Evolutionary conservation across 2,888 invertebrate genomes (phyloP), one percentile per base, ranked within the genome.

Genomic region (Prostheceraeus crozeri): DNA sequence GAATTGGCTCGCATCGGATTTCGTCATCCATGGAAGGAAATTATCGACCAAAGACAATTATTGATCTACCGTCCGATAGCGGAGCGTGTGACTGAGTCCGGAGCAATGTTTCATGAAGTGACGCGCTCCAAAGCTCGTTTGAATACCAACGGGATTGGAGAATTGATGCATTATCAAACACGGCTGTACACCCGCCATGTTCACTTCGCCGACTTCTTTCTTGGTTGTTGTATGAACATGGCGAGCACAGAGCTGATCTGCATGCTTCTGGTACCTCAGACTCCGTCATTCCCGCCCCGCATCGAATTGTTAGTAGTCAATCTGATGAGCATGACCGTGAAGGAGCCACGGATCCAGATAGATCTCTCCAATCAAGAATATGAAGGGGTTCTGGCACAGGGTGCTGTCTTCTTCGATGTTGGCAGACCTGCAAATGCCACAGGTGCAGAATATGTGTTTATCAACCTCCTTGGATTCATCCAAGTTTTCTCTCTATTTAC

Each of bases 121-220:
- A 30, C 55, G 40, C 36, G 59, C 0, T 69, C 70, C 1, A 62
- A 62, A 30, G 36, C 21, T 2, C 68, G 67, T 3, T 64, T 63
- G 2, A 65, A 68, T 4, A 65, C 67, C 35, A 66, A 67, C 3
- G 62, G 67, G 6, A 70, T 70, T 14, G 69, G 68, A n/a, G 16
- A 65, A 70, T 64, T 71, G 70, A 53, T 68, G 70, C 36, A 66
- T 1, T 70, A 71, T 61, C 60, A 67, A 27, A 71, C 70, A 3
- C 62, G 68, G n/a, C 61, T 70, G 33, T 72, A 70, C 62, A 68
- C 65, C 65, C 70, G 70, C 1, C 36, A 53, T 21, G 11, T 4
- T 3, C 45, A 45, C 30, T 35, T 2, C 3, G 55, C 55, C 3
- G 55, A 55, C 25, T 25, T 16, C 11, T 55, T 55, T 40, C 33